Evolutionary conservation across 2,113 vertebrate species (phyloP).

Genomic region (Mormyrus lacerda): DNA sequence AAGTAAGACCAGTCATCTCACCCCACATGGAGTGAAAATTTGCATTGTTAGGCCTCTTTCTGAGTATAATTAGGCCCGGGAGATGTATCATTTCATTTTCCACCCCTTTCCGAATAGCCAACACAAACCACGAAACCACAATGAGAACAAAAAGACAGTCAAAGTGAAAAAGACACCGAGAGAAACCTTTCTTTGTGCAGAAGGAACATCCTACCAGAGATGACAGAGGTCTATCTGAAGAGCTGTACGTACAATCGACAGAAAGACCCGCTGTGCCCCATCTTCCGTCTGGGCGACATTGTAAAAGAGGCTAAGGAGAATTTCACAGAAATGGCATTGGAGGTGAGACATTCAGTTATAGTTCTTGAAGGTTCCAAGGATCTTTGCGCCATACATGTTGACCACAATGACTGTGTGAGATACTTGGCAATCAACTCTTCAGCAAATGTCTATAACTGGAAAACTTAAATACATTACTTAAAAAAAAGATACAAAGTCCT

Average conservation of each 20-base stretch:
- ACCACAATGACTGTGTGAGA: neutral
- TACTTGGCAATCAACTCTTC: neutral
- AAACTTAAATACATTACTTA: too few species aligned
- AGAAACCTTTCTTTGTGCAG: constrained; percentile 41
- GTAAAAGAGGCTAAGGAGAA: constrained; percentile 63
- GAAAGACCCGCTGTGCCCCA: constrained; percentile 58
- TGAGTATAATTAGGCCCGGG: neutral
- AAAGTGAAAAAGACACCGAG: neutral
- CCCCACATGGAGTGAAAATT: neutral
- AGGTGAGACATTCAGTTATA: constrained; percentile 51
- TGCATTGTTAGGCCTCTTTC: neutral
- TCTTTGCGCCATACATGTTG: neutral
- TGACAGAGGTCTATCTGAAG: constrained; percentile 54
- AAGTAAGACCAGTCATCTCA: constrained; percentile 48
- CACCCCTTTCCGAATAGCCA: neutral
- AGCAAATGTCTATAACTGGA: neutral
- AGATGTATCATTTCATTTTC: neutral
- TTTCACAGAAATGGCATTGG: constrained; percentile 65
- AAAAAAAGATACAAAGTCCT: neutral
- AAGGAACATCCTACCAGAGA: constrained; percentile 65
- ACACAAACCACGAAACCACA: neutral
- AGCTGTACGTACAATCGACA: constrained; percentile 56
- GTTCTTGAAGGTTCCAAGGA: neutral
- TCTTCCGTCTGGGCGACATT: constrained; percentile 73
- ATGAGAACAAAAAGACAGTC: neutral